phyloP scores from a whole-genome alignment of 2,797 vertebrate species.

The Scyliorhinus canicula region DNA sequence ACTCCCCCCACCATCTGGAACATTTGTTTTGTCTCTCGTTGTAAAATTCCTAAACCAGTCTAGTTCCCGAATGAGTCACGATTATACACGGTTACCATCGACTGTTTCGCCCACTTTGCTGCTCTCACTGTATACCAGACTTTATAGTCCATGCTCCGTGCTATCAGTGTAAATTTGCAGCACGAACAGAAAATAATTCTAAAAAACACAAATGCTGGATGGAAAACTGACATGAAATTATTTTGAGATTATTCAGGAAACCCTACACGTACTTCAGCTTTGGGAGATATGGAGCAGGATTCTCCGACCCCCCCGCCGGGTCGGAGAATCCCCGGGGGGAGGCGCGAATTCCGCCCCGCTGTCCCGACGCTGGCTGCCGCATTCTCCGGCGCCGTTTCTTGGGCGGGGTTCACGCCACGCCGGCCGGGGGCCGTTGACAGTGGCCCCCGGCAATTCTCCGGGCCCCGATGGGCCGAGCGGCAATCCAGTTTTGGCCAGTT shows the following conservation, averaged over 20 bases:
- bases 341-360: no score
- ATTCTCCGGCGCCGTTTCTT: no score
- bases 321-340: no score
- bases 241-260: constrained; percentile 16
- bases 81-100: not conserved
- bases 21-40: not conserved
- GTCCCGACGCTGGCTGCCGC: no score
- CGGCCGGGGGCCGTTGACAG: no score
- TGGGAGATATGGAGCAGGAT: no score
- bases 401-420: no score
- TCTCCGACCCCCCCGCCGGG: no score
- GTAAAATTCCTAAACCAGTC: not conserved
- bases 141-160: not conserved
- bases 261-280: not conserved
- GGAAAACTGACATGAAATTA: not conserved
- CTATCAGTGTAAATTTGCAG: not conserved
- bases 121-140: not conserved
- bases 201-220: not conserved
- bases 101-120: not conserved
- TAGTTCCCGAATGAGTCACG: not conserved
- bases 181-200: not conserved
- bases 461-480: no score
- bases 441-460: no score
- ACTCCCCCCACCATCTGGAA: no score
- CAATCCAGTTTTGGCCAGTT: no score